Evolutionary conservation across 2,113 vertebrate genomes (phyloP).

Genomic region (Pavo muticus): DNA sequence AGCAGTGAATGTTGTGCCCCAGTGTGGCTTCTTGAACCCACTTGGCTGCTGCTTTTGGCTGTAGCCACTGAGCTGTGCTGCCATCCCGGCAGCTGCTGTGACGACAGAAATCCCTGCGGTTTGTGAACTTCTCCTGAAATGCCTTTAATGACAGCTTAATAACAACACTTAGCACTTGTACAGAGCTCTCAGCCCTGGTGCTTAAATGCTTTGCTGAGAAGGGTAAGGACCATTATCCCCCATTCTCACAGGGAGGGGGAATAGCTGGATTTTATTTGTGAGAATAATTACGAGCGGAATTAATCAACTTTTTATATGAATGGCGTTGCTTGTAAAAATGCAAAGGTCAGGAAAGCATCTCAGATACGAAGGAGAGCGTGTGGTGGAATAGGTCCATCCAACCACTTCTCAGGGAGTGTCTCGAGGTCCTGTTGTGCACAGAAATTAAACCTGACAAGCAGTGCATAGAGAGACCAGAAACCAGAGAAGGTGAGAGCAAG

Average conservation of each 20-base stretch:
- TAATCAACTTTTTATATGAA: constrained; percentile 40
- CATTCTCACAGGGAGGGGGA: not conserved
- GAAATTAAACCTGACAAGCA: constrained; percentile 13
- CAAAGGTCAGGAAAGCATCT: not conserved
- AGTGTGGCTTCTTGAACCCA: accelerated
- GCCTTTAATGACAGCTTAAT: constrained; percentile 61
- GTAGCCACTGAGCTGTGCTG: accelerated
- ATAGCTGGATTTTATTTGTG: constrained; percentile 37
- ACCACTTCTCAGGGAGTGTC: constrained; percentile 11
- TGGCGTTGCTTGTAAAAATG: constrained; percentile 47
- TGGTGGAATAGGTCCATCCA: constrained; percentile 21
- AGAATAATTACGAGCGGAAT: constrained; percentile 51
- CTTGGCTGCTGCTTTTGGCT: not conserved
- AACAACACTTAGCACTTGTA: constrained; percentile 12
- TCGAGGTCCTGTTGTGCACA: not conserved
- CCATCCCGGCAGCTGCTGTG: not conserved
- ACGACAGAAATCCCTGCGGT: constrained; percentile 30
- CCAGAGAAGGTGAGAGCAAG: not conserved
- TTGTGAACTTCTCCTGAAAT: constrained; percentile 46
- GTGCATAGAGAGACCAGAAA: not conserved
- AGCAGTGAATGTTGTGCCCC: accelerated
- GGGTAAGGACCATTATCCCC: constrained; percentile 50
- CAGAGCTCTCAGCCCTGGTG: constrained; percentile 51
- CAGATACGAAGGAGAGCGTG: not conserved
- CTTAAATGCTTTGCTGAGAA: not conserved